Conservation (phyloP, 2,113 vertebrate genomes). For the Panthera uncia region DNA sequence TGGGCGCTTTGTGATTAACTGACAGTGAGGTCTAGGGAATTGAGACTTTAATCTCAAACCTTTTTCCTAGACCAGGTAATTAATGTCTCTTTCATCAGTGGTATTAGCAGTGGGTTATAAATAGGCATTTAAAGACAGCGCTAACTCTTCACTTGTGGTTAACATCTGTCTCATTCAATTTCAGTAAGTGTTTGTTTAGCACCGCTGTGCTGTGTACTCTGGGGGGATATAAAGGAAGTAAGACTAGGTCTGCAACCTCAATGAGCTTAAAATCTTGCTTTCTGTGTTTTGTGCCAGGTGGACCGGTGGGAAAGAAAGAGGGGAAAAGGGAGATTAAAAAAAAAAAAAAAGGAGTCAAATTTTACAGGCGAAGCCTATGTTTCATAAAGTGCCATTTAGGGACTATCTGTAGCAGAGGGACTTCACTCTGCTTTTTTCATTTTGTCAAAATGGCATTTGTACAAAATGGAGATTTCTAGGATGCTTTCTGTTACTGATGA, state of each 20-base stretch:
- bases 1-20: slow-evolving; percentile 58
- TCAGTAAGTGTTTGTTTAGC: slow-evolving; percentile 46
- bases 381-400: neutral
- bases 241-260: neutral
- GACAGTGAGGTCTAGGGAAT: slow-evolving; percentile 27
- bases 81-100: slow-evolving; percentile 66
- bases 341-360: neutral
- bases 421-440: neutral
- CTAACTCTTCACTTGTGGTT: slow-evolving; percentile 57
- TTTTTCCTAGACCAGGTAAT: slow-evolving; percentile 62
- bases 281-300: neutral
- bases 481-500: neutral
- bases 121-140: slow-evolving; percentile 37
- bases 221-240: slow-evolving; percentile 17
- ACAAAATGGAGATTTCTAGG: slow-evolving; percentile 7
- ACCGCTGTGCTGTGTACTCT: neutral
- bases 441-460: neutral
- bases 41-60: slow-evolving; percentile 66
- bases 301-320: neutral
- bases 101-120: slow-evolving; percentile 55
- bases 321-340: neutral
- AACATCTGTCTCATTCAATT: slow-evolving; percentile 48
- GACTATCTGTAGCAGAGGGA: neutral
- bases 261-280: neutral
- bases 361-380: neutral